Evolutionary conservation across 2,113 vertebrate genomes (phyloP).

Genomic region (Phrynosoma platyrhinos): DNA sequence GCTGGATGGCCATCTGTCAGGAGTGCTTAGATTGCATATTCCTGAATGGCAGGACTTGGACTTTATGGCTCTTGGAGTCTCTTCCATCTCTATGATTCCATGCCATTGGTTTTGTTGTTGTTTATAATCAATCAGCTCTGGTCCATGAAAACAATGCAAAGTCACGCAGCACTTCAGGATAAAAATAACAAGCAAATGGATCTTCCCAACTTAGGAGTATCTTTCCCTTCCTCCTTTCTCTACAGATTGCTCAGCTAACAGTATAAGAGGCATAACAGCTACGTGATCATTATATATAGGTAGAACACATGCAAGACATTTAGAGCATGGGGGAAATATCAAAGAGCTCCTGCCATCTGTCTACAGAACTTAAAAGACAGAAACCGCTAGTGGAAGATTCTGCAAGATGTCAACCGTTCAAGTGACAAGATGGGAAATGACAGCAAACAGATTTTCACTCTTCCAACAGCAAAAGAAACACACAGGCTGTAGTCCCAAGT

Average conservation of each 20-base stretch:
- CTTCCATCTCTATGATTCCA: no score
- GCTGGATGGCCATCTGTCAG: no score
- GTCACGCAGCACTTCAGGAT: not conserved
- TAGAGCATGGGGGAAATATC: slow-evolving; percentile 66
- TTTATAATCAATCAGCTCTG: no score
- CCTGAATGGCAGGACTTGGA: no score
- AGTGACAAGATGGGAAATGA: slow-evolving; percentile 97
- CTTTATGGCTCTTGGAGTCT: no score
- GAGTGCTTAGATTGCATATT: no score
- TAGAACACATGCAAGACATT: slow-evolving; percentile 68
- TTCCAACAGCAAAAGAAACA: slow-evolving; percentile 82
- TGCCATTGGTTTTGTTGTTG: no score
- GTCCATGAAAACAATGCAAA: not conserved
- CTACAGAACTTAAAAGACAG: slow-evolving; percentile 79
- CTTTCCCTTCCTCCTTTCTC: slow-evolving; percentile 30
- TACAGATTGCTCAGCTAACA: slow-evolving; percentile 60
- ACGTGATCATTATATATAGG: slow-evolving; percentile 69
- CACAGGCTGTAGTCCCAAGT: slow-evolving; percentile 83
- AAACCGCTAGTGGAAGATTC: slow-evolving; percentile 89
- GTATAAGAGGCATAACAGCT: slow-evolving; percentile 62
- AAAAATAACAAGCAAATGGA: not conserved
- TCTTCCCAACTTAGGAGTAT: not conserved
- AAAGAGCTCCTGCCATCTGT: slow-evolving; percentile 93
- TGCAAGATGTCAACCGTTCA: slow-evolving; percentile 90
- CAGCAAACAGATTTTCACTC: slow-evolving; percentile 94